phyloP scores from a whole-genome alignment of 2,888 invertebrate species.

The Lycia hirtaria region DNA sequence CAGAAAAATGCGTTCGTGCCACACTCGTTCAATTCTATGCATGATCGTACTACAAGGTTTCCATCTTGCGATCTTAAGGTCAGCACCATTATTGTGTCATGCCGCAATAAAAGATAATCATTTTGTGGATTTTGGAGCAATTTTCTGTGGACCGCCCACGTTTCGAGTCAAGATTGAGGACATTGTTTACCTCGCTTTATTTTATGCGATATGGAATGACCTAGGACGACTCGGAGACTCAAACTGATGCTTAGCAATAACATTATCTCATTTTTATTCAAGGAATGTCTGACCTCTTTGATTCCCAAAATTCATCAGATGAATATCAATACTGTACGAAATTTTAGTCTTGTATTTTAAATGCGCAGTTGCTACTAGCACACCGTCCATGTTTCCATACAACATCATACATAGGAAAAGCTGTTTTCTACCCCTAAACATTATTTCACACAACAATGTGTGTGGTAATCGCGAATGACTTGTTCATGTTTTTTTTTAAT shows the following conservation, averaged over 20 bases:
- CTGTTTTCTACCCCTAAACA: no score
- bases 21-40: not conserved
- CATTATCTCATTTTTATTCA: slow-evolving; percentile 46
- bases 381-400: no score
- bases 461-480: no score
- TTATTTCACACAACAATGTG: no score
- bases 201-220: slow-evolving; percentile 16
- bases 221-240: slow-evolving; percentile 25
- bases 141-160: slow-evolving; percentile 69
- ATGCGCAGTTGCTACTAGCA: no score
- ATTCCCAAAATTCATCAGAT: slow-evolving; percentile 23
- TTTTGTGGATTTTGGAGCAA: slow-evolving; percentile 78
- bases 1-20: not conserved
- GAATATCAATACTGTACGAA: not conserved
- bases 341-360: no score
- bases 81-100: slow-evolving; percentile 78
- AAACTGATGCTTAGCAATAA: slow-evolving; percentile 1
- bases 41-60: slow-evolving; percentile 44
- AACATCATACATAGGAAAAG: no score
- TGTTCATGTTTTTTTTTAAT: no score
- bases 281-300: slow-evolving; percentile 46
- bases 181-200: slow-evolving; percentile 16
- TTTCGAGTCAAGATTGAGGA: slow-evolving; percentile 39
- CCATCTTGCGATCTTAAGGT: slow-evolving; percentile 69
- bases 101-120: slow-evolving; percentile 75